phyloP scores from a whole-genome alignment of 2,797 vertebrate species.

The Paratrypauchen microcephalus region DNA sequence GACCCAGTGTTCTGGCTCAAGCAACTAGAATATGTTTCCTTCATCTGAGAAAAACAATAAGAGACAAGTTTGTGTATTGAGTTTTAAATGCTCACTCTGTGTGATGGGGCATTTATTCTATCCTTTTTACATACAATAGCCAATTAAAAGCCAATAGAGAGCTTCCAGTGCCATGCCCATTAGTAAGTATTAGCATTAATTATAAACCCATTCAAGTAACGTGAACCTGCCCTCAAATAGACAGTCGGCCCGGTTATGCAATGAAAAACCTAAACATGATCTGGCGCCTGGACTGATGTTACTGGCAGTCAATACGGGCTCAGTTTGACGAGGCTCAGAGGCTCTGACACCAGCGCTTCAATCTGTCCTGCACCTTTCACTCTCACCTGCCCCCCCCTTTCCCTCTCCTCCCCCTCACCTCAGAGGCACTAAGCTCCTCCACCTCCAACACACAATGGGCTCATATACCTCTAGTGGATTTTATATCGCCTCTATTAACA shows the following conservation, averaged over 20 bases:
- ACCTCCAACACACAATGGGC: slow-evolving; percentile 23
- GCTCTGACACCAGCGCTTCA: slow-evolving; percentile 62
- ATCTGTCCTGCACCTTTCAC: slow-evolving; percentile 72
- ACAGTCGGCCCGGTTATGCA: slow-evolving; percentile 54
- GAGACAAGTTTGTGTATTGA: background rate
- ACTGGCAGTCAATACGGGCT: slow-evolving; percentile 69
- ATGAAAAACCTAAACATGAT: slow-evolving; percentile 77
- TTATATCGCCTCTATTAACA: slow-evolving; percentile 21
- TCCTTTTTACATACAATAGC: slow-evolving; percentile 60
- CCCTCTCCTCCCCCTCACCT: slow-evolving; percentile 40
- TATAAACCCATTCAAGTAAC: slow-evolving; percentile 75
- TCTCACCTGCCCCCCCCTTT: slow-evolving; percentile 67
- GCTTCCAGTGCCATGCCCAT: slow-evolving; percentile 59
- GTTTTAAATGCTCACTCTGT: slow-evolving; percentile 14
- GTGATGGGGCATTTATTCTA: slow-evolving; percentile 34
- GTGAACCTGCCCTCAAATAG: slow-evolving; percentile 63
- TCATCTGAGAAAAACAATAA: background rate
- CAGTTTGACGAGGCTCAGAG: slow-evolving; percentile 48
- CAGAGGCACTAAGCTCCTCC: slow-evolving; percentile 50
- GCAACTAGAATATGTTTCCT: background rate
- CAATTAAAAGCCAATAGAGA: slow-evolving; percentile 71
- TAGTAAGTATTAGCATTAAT: slow-evolving; percentile 75
- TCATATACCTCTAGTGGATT: slow-evolving; percentile 32
- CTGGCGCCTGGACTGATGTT: slow-evolving; percentile 71
- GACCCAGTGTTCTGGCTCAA: background rate